phyloP scores from a whole-genome alignment of 2,113 vertebrate species.

The Vidua chalybeata region DNA sequence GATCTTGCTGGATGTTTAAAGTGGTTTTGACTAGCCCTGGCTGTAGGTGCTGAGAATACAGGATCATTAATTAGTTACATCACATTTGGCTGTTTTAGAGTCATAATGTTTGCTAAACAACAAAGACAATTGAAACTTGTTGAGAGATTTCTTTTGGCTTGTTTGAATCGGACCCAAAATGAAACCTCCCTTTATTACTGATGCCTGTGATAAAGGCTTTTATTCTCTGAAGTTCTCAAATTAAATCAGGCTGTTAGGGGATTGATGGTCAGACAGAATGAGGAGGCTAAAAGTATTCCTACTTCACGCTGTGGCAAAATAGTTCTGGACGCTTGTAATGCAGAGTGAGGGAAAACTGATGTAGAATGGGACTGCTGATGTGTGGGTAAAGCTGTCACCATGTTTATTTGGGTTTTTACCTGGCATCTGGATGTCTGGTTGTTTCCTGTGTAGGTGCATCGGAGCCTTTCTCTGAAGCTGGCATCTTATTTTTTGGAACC shows the following conservation, averaged over 20 bases:
- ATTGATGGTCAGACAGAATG: not conserved
- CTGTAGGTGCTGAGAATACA: not conserved
- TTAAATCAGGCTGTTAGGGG: not conserved
- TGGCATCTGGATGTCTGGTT: not conserved
- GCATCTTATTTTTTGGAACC: not conserved
- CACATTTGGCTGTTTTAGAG: not conserved
- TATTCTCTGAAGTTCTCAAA: conserved; percentile 6
- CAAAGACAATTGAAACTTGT: not conserved
- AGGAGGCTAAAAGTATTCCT: not conserved
- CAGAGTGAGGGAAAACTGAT: not conserved
- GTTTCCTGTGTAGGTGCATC: not conserved
- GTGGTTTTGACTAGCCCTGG: not conserved
- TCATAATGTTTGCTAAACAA: not conserved
- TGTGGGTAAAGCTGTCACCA: not conserved
- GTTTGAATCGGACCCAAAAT: not conserved
- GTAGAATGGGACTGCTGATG: not conserved
- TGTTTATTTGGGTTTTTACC: not conserved
- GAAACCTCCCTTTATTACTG: not conserved
- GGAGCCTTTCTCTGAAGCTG: not conserved
- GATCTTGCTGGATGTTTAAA: not conserved
- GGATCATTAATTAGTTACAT: not conserved
- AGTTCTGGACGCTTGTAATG: not conserved
- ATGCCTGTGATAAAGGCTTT: not conserved
- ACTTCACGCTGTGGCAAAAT: not conserved
- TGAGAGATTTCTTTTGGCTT: conserved; percentile 7